Conservation (phyloP, 1,140 invertebrate genomes). For the Diorhabda elongata region DNA sequence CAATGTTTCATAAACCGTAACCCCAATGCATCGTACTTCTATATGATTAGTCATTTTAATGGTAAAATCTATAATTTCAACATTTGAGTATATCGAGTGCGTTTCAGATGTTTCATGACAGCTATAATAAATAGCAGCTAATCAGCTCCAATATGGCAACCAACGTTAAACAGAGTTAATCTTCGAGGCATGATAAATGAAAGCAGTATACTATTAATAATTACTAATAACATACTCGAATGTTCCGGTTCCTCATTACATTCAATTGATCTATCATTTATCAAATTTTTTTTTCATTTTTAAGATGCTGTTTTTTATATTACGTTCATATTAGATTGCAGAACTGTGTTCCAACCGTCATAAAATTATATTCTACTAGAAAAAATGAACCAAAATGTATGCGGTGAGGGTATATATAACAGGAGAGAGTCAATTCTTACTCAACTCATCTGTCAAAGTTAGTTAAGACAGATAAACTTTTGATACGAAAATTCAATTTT, state of each 20-base stretch:
- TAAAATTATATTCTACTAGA: too few species aligned
- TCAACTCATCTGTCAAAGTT: too few species aligned
- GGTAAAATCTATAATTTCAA: background rate
- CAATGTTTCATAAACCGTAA: too few species aligned
- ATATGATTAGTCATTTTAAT: background rate
- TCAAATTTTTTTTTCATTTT: background rate
- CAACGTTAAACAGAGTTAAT: slow-evolving; percentile 2
- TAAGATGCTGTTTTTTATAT: too few species aligned
- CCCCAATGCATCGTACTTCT: too few species aligned
- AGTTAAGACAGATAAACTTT: too few species aligned
- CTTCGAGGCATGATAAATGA: background rate
- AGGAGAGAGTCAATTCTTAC: too few species aligned
- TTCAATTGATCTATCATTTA: background rate
- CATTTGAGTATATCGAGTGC: slow-evolving; percentile 2
- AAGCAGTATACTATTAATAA: background rate
- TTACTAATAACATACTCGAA: background rate
- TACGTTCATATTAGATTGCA: too few species aligned
- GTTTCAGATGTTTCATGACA: slow-evolving; percentile 2
- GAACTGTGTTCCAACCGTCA: too few species aligned
- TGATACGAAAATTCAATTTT: too few species aligned
- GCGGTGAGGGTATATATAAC: too few species aligned
- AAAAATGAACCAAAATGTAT: too few species aligned
- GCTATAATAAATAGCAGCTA: background rate
- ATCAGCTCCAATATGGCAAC: background rate
- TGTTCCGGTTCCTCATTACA: background rate